Conservation (phyloP, 2,113 vertebrate species). For the Ciconia boyciana region DNA sequence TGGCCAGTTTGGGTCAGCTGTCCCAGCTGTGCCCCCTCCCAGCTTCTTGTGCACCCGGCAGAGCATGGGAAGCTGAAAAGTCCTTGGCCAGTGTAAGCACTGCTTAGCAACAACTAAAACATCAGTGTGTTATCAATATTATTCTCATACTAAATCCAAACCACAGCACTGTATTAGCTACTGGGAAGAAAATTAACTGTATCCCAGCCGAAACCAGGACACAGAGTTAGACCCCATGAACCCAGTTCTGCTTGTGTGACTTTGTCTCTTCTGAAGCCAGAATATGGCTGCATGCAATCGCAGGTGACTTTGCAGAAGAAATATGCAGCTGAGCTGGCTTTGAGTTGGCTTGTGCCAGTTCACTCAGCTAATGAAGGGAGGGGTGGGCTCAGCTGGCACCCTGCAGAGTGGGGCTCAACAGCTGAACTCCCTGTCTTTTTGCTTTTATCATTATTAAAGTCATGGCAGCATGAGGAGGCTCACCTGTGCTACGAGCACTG, state of each 20-base stretch:
- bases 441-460: neutral
- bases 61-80: too few species aligned
- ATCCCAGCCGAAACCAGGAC: too few species aligned
- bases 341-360: neutral
- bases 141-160: too few species aligned
- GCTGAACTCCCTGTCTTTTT: neutral
- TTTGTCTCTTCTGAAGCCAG: neutral
- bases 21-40: too few species aligned
- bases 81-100: too few species aligned
- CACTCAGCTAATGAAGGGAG: neutral
- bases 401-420: neutral
- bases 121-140: too few species aligned
- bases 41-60: too few species aligned
- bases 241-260: neutral
- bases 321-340: neutral
- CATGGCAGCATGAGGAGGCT: neutral
- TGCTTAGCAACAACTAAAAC: too few species aligned
- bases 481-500: neutral
- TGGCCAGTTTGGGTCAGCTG: too few species aligned
- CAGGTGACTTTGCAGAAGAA: neutral
- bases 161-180: too few species aligned
- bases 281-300: neutral
- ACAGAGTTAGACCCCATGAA: neutral
- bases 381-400: neutral
- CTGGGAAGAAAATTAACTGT: too few species aligned